Evolutionary conservation across 2,797 vertebrate species (phyloP).

Genomic region (Zalophus californianus): DNA sequence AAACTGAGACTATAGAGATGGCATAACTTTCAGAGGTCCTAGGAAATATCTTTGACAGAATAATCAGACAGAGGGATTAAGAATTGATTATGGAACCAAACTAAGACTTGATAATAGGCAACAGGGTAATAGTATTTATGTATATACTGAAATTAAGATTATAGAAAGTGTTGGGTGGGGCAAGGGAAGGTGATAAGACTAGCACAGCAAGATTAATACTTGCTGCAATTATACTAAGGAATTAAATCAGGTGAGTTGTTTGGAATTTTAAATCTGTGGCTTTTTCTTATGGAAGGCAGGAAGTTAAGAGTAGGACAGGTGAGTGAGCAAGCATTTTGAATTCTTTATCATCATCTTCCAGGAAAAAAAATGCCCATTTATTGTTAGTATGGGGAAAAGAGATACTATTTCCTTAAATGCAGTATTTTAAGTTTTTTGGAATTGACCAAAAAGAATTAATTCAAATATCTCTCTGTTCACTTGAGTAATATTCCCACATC

Average conservation of each 20-base stretch:
- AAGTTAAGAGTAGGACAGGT: neutral
- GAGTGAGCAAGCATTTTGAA: conserved; percentile 34
- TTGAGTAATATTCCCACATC: neutral
- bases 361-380: conserved; percentile 43
- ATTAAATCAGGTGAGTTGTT: conserved; percentile 30
- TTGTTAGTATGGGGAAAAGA: conserved; percentile 49
- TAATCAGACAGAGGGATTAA: conserved; percentile 13
- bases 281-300: conserved; percentile 25
- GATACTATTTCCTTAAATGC: conserved; percentile 21
- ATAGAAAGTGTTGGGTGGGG: neutral
- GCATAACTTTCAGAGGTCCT: conserved; percentile 7
- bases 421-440: conserved; percentile 39
- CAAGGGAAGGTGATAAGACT: neutral
- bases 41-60: conserved; percentile 33
- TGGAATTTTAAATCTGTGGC: conserved; percentile 60
- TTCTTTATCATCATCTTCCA: conserved; percentile 19
- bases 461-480: neutral
- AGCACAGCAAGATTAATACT: neutral
- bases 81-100: neutral
- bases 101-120: neutral
- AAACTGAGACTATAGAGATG: neutral
- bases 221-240: conserved; percentile 7
- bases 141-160: conserved; percentile 13
- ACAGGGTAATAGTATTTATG: neutral
- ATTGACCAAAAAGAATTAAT: conserved; percentile 59